phyloP scores from a whole-genome alignment of 2,797 vertebrate species.

The Amblyraja radiata region DNA sequence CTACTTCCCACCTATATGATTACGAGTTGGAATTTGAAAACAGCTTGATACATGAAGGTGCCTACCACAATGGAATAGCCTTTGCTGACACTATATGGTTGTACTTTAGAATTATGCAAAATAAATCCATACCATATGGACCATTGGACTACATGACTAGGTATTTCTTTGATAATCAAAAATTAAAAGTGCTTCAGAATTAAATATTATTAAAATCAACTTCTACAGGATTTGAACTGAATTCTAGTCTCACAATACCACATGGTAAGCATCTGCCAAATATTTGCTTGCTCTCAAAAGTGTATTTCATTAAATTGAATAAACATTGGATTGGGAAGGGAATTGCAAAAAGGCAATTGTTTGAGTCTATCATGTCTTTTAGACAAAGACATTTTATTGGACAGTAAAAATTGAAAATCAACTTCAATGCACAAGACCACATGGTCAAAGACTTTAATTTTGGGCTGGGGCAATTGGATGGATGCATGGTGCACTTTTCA shows the following conservation, averaged over 20 bases:
- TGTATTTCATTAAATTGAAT: neutral
- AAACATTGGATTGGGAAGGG: neutral
- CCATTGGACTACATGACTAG: neutral
- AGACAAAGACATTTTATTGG: neutral
- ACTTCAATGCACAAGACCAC: neutral
- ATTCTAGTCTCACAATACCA: neutral
- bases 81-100: neutral
- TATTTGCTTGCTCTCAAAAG: neutral
- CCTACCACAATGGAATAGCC: neutral
- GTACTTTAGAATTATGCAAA: neutral
- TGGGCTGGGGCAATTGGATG: neutral
- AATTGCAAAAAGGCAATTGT: neutral
- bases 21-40: neutral
- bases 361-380: neutral
- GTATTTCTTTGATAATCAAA: neutral
- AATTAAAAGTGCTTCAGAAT: neutral
- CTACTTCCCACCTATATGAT: neutral
- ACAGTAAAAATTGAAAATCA: neutral
- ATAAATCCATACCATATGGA: neutral
- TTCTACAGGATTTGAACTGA: neutral
- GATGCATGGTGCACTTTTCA: neutral
- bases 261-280: neutral
- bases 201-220: neutral
- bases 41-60: neutral
- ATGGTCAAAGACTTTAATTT: neutral